Base-by-base conservation (phyloP, 1,140 invertebrate genomes). In the Chironomus striatipennis region DNA sequence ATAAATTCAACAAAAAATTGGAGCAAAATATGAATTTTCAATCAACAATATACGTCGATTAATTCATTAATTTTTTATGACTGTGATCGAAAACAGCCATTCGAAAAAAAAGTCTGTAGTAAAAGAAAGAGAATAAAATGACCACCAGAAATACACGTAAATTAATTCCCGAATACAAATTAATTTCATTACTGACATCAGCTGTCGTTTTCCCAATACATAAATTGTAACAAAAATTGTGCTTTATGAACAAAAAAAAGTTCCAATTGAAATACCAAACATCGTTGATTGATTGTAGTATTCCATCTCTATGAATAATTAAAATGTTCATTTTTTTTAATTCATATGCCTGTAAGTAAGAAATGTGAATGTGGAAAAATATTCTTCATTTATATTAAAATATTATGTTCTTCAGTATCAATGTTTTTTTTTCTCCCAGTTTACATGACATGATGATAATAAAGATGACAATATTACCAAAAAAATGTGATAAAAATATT, bases 261-360 rank as follows among this genome's bases (percentile, higher is more conserved):
- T 57, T n/a, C 9, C 12, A 57, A 57, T 57, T 57, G 47, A 57
- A 34, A 34, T 34, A 34, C n/a, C 47, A 57, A 57, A n/a, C 12
- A n/a, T 57, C 47, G n/a, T 57, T 57, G 47, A 57, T 57, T 57
- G 12, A 57, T 57, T 57, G 12, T 57, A 57, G n/a, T 15, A n/a
- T 57, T 57, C 12, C 47, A 57, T 57, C n/a, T 57, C 47, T n/a
- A 57, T 57, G 47, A 57, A 57, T 57, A 57, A 57, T 57, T 57
- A 57, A 57, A 57, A 57, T n/a, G 24, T 34, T 34, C 24, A 34
- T 34, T 34, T 5, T 34, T 34, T 34, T 34, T 1, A 34, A 34
- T 34, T 34, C 5, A 34, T 34, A 34, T 34, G 24, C 24, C 24
- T 34, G 47, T 12, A 57, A 57, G 43, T n/a, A 4, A n/a, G n/a